These are phyloP conservation scores for Syncerus caffer DNA, from an alignment of 2,797 vertebrate genomes.

Conservation along the genomic window DNA sequence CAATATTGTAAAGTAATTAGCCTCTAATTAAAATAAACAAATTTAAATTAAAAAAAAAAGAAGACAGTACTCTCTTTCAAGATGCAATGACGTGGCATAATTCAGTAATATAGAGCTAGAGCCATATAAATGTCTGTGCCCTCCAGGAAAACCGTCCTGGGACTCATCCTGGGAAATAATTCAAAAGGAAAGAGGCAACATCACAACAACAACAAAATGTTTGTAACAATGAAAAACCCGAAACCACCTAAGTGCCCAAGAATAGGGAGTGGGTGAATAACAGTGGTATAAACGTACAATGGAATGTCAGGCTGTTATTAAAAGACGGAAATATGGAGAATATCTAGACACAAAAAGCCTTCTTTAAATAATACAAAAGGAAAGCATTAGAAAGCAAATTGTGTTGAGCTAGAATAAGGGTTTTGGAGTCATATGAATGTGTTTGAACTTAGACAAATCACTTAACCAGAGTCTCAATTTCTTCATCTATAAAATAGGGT, in stretches of 20 bases:
- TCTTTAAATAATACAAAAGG: slow-evolving; percentile 1
- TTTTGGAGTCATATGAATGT: neutral
- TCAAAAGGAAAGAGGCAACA: slow-evolving; percentile 21
- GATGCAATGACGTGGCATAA: neutral
- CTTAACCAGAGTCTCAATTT: neutral
- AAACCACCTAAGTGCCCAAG: neutral
- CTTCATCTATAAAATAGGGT: neutral
- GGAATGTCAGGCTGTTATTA: neutral
- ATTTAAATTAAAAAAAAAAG: neutral
- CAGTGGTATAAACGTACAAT: neutral
- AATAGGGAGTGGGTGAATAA: neutral
- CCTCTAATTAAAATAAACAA: too few relatives aligned
- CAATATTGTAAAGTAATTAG: too few relatives aligned
- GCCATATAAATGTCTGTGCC: neutral
- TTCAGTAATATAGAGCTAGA: neutral
- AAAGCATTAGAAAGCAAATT: slow-evolving; percentile 11
- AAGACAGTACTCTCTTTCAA: slow-evolving; percentile 42
- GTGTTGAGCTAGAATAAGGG: neutral
- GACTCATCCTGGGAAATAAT: slow-evolving; percentile 32
- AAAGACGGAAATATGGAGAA: neutral
- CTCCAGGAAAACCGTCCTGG: neutral
- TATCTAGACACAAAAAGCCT: neutral
- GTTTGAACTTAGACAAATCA: neutral
- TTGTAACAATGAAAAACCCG: neutral
- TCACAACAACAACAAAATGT: neutral